phyloP scores from a whole-genome alignment of 2,888 invertebrate genomes.

The Chymomyza caudatula region DNA sequence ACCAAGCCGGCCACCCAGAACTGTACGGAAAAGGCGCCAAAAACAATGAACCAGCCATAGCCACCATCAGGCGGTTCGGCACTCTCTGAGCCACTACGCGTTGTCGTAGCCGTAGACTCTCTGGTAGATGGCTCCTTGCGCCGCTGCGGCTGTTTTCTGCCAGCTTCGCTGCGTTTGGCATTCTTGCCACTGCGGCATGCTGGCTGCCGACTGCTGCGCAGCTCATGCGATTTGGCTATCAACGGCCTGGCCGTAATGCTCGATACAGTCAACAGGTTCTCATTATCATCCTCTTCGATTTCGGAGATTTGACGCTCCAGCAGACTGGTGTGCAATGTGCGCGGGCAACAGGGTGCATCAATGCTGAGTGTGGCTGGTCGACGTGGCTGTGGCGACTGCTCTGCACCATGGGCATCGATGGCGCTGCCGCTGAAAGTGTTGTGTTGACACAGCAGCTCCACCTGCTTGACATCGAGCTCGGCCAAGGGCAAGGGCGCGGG shows the following conservation, averaged over 20 bases:
- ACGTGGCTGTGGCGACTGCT: slow-evolving; percentile 75
- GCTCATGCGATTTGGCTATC: slow-evolving; percentile 84
- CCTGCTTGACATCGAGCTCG: slow-evolving; percentile 76
- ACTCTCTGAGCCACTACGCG: slow-evolving; percentile 71
- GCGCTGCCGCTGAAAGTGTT: slow-evolving; percentile 17
- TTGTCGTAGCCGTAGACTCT: slow-evolving; percentile 66
- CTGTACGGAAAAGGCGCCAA: slow-evolving; percentile 88
- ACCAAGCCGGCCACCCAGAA: slow-evolving; percentile 90
- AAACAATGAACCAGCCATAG: slow-evolving; percentile 87
- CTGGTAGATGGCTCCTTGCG: slow-evolving; percentile 48
- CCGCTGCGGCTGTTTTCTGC: slow-evolving; percentile 38
- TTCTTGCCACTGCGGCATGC: slow-evolving; percentile 40
- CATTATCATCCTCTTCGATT: slow-evolving; percentile 84
- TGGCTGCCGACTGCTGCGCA: slow-evolving; percentile 77
- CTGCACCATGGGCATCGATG: slow-evolving; percentile 44
- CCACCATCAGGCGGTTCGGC: slow-evolving; percentile 84
- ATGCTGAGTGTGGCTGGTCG: slow-evolving; percentile 79
- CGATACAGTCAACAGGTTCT: slow-evolving; percentile 85
- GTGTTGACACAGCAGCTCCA: slow-evolving; percentile 55
- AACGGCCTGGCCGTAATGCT: slow-evolving; percentile 86
- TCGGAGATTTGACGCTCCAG: slow-evolving; percentile 79
- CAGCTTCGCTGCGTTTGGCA: slow-evolving; percentile 43
- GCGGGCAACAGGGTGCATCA: slow-evolving; percentile 75
- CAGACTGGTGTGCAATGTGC: slow-evolving; percentile 77
- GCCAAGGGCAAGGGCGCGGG: slow-evolving; percentile 77